phyloP scores from a whole-genome alignment of 1,140 invertebrate species.

The Drosophila nikananu region DNA sequence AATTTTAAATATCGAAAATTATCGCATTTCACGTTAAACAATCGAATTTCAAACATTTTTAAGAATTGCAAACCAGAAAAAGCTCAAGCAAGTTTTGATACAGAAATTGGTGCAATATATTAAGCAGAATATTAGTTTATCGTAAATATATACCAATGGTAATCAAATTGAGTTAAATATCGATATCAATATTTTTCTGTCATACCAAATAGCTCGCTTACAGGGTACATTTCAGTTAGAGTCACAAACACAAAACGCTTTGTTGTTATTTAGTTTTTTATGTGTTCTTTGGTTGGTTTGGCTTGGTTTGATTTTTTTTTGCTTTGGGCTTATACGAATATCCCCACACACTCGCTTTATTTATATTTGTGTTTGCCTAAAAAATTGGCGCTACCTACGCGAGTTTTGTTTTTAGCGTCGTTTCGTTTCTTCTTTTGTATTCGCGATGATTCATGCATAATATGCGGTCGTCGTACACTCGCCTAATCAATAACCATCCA shows the following conservation, averaged over 20 bases:
- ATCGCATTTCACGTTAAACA: neutral
- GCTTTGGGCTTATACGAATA: constrained; percentile 22
- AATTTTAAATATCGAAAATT: neutral
- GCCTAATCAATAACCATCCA: constrained; percentile 81
- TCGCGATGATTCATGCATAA: constrained; percentile 64
- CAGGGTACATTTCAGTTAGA: constrained; percentile 11
- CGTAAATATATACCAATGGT: neutral
- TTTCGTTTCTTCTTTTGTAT: constrained; percentile 39
- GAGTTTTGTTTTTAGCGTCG: constrained; percentile 75
- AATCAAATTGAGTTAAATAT: neutral
- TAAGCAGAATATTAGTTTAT: neutral
- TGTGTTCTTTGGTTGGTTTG: constrained; percentile 11
- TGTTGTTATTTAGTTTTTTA: neutral
- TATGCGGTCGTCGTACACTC: constrained; percentile 4
- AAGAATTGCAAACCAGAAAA: neutral
- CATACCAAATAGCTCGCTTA: neutral
- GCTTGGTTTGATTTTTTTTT: constrained; percentile 39
- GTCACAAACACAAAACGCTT: neutral
- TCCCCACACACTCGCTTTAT: constrained; percentile 4
- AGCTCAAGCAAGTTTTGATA: neutral
- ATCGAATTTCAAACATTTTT: neutral
- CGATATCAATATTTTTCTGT: neutral
- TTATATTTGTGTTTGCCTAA: constrained; percentile 63
- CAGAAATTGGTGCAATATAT: neutral
- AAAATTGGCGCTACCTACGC: constrained; percentile 80